Conservation (phyloP, 2,113 vertebrate genomes). For the Elachura formosa region DNA sequence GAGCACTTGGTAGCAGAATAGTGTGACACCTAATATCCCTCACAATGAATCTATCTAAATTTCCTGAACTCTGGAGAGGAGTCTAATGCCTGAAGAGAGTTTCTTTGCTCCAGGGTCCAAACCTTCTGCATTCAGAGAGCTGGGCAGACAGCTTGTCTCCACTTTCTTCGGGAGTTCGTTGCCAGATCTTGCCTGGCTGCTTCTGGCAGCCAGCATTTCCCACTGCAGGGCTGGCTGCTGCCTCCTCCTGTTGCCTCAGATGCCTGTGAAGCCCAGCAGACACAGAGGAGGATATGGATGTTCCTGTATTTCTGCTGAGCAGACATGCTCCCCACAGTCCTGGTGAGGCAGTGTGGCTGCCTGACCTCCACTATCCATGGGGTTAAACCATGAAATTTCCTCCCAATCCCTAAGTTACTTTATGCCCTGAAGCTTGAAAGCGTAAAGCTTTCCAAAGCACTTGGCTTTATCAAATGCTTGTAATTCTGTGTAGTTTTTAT, state of each 20-base stretch:
- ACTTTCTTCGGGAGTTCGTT: accelerated
- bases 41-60: not conserved
- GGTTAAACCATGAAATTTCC: not conserved
- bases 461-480: slow-evolving; percentile 35
- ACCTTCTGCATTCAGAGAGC: not conserved
- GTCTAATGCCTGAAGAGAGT: not conserved
- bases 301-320: not conserved
- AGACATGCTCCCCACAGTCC: not conserved
- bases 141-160: slow-evolving; percentile 52
- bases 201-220: not conserved
- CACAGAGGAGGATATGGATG: not conserved
- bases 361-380: not conserved
- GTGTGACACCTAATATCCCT: not conserved
- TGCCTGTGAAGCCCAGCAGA: not conserved
- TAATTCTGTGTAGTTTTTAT: slow-evolving; percentile 30
- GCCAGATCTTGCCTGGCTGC: slow-evolving; percentile 19
- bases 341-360: not conserved
- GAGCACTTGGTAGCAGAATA: not conserved
- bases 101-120: not conserved
- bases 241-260: not conserved
- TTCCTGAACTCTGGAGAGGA: slow-evolving; percentile 2
- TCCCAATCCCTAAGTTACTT: not conserved
- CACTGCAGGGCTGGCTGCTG: not conserved
- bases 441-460: not conserved
- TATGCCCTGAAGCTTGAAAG: slow-evolving; percentile 7